Base-by-base conservation (phyloP, 1,140 invertebrate species). In the Drosophila sulfurigaster region DNA sequence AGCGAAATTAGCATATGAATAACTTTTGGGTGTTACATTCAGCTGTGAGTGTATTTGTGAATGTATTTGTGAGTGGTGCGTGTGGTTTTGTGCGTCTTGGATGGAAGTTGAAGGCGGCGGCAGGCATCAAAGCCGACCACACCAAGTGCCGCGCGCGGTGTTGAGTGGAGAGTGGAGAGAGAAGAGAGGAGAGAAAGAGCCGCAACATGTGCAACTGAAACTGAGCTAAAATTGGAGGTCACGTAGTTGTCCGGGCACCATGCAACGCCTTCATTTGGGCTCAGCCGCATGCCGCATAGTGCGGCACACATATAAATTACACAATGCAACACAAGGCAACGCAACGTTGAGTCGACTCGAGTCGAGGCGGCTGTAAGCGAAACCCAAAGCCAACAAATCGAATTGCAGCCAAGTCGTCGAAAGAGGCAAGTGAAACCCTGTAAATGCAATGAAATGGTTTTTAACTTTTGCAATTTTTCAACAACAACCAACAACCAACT, bases 401-500 rank as follows among this genome's bases (percentile, higher is more conserved):
- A 85, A 81, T 73, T 80, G 83, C 80, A 64, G 66, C 59, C 83
- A 71, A 71, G 66, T 54, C 64, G 20, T 25, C 60, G 32, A 20
- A 71, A 69, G 63, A n/a, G 66, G 58, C 83, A 81, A 81, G 85
- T 89, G 85, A 88, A 88, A 81, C 85, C 85, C 85, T 79, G 67
- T 81, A 88, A 88, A 83, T 88, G 85, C 85, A 88, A 88, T 88
- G 85, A 88, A 88, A 88, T 88, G 85, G 81, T 78, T 89, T 88
- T 88, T 81, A 88, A 89, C 83, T 85, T 89, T 80, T 81, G 81
- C 85, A 83, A 88, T 88, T 88, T 88, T 87, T 88, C 83, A 88
- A 72, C 80, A 49, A 38, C 56, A 10, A 25, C 35, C 2, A 20
- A 32, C 13, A 54, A 16, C 56, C 56, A 65, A 46, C 38, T 65